Conservation (phyloP, 92 coral and sea anemone genomes). For the Porites divaricata region DNA sequence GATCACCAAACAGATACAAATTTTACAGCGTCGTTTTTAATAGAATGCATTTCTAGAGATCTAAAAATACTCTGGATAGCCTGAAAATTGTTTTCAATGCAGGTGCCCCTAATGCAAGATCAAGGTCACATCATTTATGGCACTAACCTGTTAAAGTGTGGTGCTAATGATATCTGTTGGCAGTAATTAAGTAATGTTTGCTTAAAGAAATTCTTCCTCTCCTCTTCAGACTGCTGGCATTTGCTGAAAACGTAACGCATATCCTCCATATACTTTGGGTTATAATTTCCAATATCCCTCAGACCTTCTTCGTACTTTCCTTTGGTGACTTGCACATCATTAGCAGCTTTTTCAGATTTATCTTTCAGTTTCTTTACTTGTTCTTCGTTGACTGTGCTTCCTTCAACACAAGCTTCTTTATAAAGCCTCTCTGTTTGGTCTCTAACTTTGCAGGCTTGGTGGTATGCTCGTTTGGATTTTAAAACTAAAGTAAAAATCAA, state of each 20-base stretch:
- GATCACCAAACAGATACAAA: too few relatives aligned
- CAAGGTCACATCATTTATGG: too few relatives aligned
- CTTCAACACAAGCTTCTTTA: conserved; percentile 61
- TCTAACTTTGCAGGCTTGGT: conserved; percentile 77
- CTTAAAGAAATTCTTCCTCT: conserved; percentile 79
- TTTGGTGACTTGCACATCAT: conserved; percentile 54
- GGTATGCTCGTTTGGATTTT: conserved; percentile 83
- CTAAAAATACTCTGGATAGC: too few relatives aligned
- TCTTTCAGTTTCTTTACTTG: conserved; percentile 86
- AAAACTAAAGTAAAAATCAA: conserved; percentile 43
- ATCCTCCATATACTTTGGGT: conserved; percentile 89
- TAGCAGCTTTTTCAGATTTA: conserved; percentile 62
- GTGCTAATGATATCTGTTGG: conserved; percentile 55
- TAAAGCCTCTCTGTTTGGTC: conserved; percentile 80
- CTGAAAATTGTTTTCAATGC: too few relatives aligned
- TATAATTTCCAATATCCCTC: conserved; percentile 81
- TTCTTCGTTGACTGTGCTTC: conserved; percentile 68
- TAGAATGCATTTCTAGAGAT: too few relatives aligned
- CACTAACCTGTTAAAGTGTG: conserved; percentile 67
- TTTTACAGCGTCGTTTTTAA: too few relatives aligned
- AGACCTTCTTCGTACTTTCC: conserved; percentile 81
- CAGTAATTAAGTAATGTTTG: conserved; percentile 62
- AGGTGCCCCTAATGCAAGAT: too few relatives aligned
- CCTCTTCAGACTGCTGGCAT: conserved; percentile 83
- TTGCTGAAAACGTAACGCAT: conserved; percentile 83